These are phyloP conservation scores for Rhingia rostrata DNA, from an alignment of 2,888 invertebrate species.

Conservation along the genomic window DNA sequence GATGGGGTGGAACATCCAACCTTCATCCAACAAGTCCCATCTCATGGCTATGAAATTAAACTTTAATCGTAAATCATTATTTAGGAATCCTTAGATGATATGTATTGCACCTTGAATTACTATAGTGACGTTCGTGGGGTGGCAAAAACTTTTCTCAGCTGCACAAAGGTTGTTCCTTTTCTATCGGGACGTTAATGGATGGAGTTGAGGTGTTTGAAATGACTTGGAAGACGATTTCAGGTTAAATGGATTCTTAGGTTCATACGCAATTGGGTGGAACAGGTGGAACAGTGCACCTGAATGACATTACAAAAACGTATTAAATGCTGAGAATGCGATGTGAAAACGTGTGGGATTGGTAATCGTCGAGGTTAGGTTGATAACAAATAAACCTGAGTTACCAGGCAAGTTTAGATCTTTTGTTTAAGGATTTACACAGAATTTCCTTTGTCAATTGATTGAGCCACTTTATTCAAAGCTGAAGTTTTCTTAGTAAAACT, in stretches of 20 bases:
- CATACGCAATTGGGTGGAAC: background rate
- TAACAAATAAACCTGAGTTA: too few species aligned
- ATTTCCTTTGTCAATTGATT: too few species aligned
- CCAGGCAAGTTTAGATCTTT: too few species aligned
- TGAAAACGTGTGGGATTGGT: too few species aligned
- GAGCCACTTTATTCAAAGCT: too few species aligned
- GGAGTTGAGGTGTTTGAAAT: background rate
- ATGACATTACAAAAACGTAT: background rate
- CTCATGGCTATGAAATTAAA: background rate
- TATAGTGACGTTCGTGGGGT: constrained; percentile 32
- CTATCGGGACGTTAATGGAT: background rate
- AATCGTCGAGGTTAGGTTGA: too few species aligned
- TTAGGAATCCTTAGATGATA: constrained; percentile 3
- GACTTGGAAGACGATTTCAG: background rate
- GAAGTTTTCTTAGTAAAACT: too few species aligned
- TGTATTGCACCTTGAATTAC: constrained; percentile 5
- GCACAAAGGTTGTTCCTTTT: background rate
- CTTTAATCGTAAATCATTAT: constrained; percentile 48
- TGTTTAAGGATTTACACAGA: too few species aligned
- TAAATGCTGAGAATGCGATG: background rate
- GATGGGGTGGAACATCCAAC: too few species aligned
- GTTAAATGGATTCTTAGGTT: background rate
- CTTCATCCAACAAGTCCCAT: background rate
- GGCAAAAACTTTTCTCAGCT: constrained; percentile 12
- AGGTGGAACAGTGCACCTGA: background rate